Conservation (phyloP, 2,113 vertebrate species). For the Capreolus pygargus region DNA sequence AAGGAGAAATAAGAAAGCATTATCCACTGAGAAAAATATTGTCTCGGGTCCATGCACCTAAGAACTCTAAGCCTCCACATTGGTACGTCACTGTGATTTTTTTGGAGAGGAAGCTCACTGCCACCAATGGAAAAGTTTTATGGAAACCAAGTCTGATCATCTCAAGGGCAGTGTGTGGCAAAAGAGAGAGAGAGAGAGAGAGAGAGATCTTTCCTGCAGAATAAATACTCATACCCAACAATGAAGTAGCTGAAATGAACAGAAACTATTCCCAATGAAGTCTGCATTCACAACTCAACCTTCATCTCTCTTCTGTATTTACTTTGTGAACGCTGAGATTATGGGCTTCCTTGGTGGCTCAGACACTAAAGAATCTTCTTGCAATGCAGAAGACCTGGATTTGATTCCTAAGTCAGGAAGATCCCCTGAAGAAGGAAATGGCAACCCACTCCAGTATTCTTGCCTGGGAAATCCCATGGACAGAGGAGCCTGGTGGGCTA, state of each 20-base stretch:
- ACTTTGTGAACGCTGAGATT: conserved; percentile 33
- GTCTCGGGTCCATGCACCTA: not conserved
- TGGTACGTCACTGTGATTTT: conserved; percentile 21
- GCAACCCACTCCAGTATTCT: not conserved
- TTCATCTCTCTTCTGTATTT: conserved; percentile 23
- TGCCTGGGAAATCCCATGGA: not conserved
- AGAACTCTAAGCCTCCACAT: not conserved
- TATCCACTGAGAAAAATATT: not conserved
- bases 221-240: conserved; percentile 59
- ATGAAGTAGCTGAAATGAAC: conserved; percentile 53
- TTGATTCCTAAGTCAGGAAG: not conserved
- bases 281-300: not conserved
- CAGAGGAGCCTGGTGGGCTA: not conserved
- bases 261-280: conserved; percentile 54
- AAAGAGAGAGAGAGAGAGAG: not conserved
- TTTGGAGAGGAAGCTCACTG: conserved; percentile 40
- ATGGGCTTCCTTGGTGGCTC: not conserved
- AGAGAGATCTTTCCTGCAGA: conserved; percentile 48
- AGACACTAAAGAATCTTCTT: not conserved
- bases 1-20: not conserved
- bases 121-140: conserved; percentile 42
- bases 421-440: not conserved
- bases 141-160: conserved; percentile 29
- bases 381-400: not conserved
- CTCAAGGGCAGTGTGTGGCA: conserved; percentile 42